These are phyloP conservation scores for Triops cancriformis DNA, from an alignment of 1,140 invertebrate species.

Conservation along the genomic window DNA sequence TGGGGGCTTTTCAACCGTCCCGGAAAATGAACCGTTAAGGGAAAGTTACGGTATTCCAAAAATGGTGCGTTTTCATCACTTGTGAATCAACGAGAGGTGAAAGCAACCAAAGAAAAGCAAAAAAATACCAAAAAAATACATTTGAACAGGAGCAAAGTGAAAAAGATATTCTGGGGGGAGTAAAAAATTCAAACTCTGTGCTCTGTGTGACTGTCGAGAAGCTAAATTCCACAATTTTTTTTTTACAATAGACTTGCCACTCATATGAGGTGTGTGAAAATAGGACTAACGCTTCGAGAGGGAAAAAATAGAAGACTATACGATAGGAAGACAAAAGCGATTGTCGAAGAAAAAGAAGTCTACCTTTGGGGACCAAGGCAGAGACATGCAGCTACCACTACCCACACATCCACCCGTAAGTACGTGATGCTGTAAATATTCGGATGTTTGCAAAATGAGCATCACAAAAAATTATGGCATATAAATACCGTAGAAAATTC, in stretches of 20 bases:
- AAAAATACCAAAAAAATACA: background rate
- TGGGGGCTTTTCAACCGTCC: background rate
- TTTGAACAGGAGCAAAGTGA: background rate
- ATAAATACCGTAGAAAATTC: conserved; percentile 4
- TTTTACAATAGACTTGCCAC: background rate
- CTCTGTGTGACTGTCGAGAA: background rate
- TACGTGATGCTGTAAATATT: conserved; percentile 9
- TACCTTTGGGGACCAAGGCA: conserved; percentile 21
- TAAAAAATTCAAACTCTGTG: background rate
- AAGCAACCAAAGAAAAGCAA: background rate
- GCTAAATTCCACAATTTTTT: background rate
- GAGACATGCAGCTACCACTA: conserved; percentile 26
- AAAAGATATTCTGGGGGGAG: background rate
- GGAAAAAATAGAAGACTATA: background rate
- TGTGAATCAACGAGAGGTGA: conserved; percentile 1
- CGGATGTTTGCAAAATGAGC: conserved; percentile 5
- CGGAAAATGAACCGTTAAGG: background rate
- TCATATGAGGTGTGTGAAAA: background rate
- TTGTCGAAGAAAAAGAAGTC: conserved; percentile 14
- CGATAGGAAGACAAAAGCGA: background rate
- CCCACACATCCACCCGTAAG: conserved; percentile 17
- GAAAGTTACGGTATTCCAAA: background rate
- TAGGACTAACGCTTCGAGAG: background rate
- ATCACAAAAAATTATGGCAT: background rate
- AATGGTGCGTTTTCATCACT: background rate